Evolutionary conservation across 2,113 vertebrate species (phyloP).

Genomic region (Paradoxurus hermaphroditus): DNA sequence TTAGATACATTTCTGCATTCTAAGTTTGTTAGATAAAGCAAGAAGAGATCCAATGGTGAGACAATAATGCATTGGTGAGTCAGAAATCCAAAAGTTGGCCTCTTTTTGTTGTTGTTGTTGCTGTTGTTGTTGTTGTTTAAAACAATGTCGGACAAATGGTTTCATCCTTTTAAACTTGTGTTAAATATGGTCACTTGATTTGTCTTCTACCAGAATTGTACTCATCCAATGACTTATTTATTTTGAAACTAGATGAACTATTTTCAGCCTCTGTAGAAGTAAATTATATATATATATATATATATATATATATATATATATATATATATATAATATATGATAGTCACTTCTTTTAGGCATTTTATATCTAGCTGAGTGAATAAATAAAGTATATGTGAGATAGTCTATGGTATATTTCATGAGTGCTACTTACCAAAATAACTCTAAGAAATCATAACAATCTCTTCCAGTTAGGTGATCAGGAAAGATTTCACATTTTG

Average conservation of each 20-base stretch:
- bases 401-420: background rate
- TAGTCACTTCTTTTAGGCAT: background rate
- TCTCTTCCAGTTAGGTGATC: background rate
- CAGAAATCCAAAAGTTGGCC: background rate
- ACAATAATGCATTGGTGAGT: background rate
- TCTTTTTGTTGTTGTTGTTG: too few species aligned
- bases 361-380: background rate
- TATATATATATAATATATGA: too few species aligned
- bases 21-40: background rate
- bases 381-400: background rate
- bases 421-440: background rate
- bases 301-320: too few species aligned
- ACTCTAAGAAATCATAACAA: background rate
- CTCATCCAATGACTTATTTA: background rate
- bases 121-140: too few species aligned
- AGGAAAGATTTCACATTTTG: background rate
- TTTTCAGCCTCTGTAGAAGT: background rate
- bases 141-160: background rate
- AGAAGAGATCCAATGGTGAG: background rate
- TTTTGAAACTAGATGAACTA: background rate
- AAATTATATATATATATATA: background rate
- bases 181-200: background rate
- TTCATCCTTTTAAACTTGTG: background rate
- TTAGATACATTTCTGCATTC: background rate
- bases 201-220: background rate